Conservation (phyloP, 2,888 invertebrate genomes). For the Drosophila tripunctata region DNA sequence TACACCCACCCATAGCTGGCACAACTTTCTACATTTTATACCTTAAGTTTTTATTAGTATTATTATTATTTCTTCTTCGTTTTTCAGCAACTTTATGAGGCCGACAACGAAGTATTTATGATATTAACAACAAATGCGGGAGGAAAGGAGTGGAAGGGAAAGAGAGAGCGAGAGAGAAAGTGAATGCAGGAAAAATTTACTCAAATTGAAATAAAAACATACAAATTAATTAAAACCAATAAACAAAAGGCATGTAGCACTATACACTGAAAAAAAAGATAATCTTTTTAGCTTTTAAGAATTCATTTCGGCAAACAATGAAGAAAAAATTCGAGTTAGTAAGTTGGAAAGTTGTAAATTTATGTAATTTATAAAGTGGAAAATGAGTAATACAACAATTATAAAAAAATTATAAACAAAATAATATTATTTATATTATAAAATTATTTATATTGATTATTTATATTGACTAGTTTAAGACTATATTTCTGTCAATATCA, state of each 20-base stretch:
- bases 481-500: too few relatives aligned
- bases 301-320: too few relatives aligned
- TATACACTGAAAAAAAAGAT: background rate
- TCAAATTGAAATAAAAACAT: slow-evolving; percentile 77
- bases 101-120: slow-evolving; percentile 70
- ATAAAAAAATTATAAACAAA: too few relatives aligned
- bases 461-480: too few relatives aligned
- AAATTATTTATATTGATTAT: too few relatives aligned
- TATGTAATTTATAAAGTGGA: too few relatives aligned
- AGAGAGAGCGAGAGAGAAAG: background rate
- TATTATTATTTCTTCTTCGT: slow-evolving; percentile 37
- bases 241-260: slow-evolving; percentile 44
- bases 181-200: slow-evolving; percentile 46
- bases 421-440: too few relatives aligned
- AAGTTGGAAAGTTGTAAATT: too few relatives aligned
- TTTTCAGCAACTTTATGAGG: slow-evolving; percentile 60
- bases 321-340: too few relatives aligned
- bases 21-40: slow-evolving; percentile 61
- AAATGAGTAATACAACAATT: too few relatives aligned
- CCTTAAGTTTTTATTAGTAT: slow-evolving; percentile 36
- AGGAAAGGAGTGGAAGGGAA: background rate
- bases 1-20: slow-evolving; percentile 56
- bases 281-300: too few relatives aligned
- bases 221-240: slow-evolving; percentile 77
- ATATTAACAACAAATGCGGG: slow-evolving; percentile 68